Conservation (phyloP, 1,140 invertebrate species). For the Gonatopus flavifemur region DNA sequence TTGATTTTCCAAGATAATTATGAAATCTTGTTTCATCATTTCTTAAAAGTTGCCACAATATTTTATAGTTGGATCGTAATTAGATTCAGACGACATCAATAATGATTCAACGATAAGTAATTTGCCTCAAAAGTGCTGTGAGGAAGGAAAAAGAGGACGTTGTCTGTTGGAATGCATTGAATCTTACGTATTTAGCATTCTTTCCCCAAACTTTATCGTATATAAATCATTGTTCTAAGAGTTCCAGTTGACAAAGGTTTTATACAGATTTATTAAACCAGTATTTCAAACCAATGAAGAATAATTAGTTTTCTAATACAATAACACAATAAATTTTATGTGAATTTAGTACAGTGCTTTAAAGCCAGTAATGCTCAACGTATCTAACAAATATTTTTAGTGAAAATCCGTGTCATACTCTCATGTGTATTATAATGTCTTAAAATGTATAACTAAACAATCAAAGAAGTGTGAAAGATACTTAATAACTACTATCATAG, state of each 20-base stretch:
- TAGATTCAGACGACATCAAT: too few species aligned
- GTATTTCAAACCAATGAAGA: constrained; percentile 59
- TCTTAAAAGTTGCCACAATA: too few species aligned
- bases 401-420: constrained; percentile 54
- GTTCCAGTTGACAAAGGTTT: constrained; percentile 56
- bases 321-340: constrained; percentile 49
- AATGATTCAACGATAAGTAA: too few species aligned
- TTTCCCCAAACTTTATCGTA: constrained; percentile 35
- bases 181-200: constrained; percentile 32
- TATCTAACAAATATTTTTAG: constrained; percentile 56
- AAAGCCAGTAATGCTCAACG: constrained; percentile 53
- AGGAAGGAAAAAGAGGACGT: constrained; percentile 9
- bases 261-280: constrained; percentile 57
- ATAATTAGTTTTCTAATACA: constrained; percentile 58
- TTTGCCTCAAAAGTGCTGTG: too few species aligned
- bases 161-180: constrained; percentile 18
- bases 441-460: constrained; percentile 46
- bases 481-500: constrained; percentile 39
- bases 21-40: too few species aligned
- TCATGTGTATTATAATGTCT: constrained; percentile 48
- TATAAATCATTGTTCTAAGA: constrained; percentile 54
- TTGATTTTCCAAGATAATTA: too few species aligned
- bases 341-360: constrained; percentile 51
- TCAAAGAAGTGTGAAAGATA: constrained; percentile 46
- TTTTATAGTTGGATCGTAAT: too few species aligned